Evolutionary conservation across 2,888 invertebrate species (phyloP).

Genomic region (Leptarthrus brevirostris): DNA sequence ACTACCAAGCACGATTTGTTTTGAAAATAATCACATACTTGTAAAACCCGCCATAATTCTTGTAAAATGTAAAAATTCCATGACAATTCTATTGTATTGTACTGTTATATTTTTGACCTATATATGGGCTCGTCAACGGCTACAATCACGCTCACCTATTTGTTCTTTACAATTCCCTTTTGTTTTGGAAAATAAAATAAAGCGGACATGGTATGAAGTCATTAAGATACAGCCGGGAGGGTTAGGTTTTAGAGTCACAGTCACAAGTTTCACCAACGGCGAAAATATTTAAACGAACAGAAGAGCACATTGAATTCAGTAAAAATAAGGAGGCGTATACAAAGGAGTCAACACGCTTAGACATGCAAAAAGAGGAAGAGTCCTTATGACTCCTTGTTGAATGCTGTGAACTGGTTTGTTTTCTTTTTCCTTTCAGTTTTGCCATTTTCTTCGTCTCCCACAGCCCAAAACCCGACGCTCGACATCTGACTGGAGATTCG

Average conservation of each 20-base stretch:
- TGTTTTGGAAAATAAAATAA: constrained; percentile 46
- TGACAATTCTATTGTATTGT: not conserved
- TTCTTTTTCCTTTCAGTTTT: constrained; percentile 27
- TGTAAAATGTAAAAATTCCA: constrained; percentile 7
- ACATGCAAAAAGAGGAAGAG: constrained; percentile 46
- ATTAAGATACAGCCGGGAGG: constrained; percentile 50
- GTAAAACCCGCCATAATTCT: constrained; percentile 26
- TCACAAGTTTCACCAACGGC: constrained; percentile 30
- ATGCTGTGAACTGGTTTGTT: constrained; percentile 46
- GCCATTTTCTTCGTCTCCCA: not conserved
- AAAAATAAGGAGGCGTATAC: constrained; percentile 23
- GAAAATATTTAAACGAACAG: constrained; percentile 46
- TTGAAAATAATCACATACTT: constrained; percentile 31
- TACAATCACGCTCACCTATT: constrained; percentile 32
- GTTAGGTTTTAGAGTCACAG: constrained; percentile 47
- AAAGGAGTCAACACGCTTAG: constrained; percentile 44
- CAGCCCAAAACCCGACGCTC: constrained; percentile 20
- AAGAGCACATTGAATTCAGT: constrained; percentile 27
- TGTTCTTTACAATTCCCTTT: constrained; percentile 43
- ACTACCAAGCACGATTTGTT: too few relatives aligned
- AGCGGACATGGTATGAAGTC: constrained; percentile 45
- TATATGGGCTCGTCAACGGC: constrained; percentile 36
- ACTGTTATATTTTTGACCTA: constrained; percentile 40
- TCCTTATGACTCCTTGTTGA: constrained; percentile 43
- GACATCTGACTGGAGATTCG: constrained; percentile 13